Base-by-base conservation (phyloP, 2,113 vertebrate species). In the Erythrocebus patas region DNA sequence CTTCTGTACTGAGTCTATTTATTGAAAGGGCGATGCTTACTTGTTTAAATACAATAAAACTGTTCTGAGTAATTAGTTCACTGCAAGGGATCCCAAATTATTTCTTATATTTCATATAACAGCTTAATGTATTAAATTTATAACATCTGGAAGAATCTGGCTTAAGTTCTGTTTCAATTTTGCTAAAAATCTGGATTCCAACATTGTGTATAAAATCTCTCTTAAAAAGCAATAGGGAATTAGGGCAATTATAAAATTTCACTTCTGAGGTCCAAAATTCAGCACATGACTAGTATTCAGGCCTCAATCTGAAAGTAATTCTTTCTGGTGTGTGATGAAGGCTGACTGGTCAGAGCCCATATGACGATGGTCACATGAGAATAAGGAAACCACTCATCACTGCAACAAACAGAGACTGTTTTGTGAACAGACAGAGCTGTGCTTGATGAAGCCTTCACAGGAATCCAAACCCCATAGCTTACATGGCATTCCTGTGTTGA, bases 11-110 rank as follows among this genome's bases (percentile, higher is more conserved):
- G 61, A 82, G 84, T 85, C 72, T 95, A 57, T 55, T 96, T 92
- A 92, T 32, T 81, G 61, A 82, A 91, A 93, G 25, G 50, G 32
- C 43, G 14, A 75, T 52, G 57, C 59, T 75, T 25, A n/a, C 43
- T 93, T 93, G 50, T 81, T 72, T 89, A 90, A 93, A 95, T 18
- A 79, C 81, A 97, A 66, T 87, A 61, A 87, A 86, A 92, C 10
- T 27, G 50, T 95, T 97, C 85, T 96, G 86, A 93, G 27, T 90
- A 93, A 95, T 93, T 88, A 85, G 48, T 75, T 89, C 92, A 85
- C 48, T 45, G n/a, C 59, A 38, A 81, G 84, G 68, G 89, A 95
- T 66, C 78, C 52, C 72, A 91, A 85, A 86, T 84, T 96, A 96
- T 59, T 89, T 82, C 72, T 89, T 66, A 27, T 8, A 87, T 64